phyloP scores from a whole-genome alignment of 2,113 vertebrate genomes.

The Malurus alboscapulatus region DNA sequence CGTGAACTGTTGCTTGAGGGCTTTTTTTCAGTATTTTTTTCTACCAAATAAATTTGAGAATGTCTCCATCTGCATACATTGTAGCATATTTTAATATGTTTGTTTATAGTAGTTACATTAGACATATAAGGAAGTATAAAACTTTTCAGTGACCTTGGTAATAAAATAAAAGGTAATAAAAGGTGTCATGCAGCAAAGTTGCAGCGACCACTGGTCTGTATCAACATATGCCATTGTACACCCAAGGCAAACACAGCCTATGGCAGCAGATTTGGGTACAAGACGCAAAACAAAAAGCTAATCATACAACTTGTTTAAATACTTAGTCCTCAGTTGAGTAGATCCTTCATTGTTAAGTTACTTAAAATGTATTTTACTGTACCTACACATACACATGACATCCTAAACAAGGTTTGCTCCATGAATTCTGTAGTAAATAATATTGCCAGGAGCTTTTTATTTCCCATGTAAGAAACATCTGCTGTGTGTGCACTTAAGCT shows the following conservation, averaged over 20 bases:
- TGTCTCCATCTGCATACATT: background rate
- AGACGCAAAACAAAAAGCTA: background rate
- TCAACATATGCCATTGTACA: background rate
- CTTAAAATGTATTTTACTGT: background rate
- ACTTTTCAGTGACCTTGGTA: constrained; percentile 13
- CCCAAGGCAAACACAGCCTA: background rate
- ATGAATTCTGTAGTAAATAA: constrained; percentile 3
- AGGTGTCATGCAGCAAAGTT: background rate
- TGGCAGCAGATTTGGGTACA: background rate
- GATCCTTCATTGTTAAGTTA: background rate
- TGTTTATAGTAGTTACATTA: background rate
- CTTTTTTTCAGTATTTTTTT: background rate
- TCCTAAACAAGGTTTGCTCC: constrained; percentile 9
- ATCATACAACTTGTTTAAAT: background rate
- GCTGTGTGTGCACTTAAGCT: background rate
- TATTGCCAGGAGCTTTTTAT: constrained; percentile 38
- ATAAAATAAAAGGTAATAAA: background rate
- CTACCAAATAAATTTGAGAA: background rate
- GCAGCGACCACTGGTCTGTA: background rate
- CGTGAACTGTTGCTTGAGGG: background rate
- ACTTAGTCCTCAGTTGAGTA: background rate
- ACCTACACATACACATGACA: background rate
- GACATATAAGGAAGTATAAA: background rate
- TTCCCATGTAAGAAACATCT: constrained; percentile 26
- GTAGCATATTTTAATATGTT: background rate